A percentile compares a stretch with the other conserved stretches of the same genome.
Evolutionary conservation across 2,797 vertebrate genomes (phyloP).

Genomic region (Anomalospiza imberbis): DNA sequence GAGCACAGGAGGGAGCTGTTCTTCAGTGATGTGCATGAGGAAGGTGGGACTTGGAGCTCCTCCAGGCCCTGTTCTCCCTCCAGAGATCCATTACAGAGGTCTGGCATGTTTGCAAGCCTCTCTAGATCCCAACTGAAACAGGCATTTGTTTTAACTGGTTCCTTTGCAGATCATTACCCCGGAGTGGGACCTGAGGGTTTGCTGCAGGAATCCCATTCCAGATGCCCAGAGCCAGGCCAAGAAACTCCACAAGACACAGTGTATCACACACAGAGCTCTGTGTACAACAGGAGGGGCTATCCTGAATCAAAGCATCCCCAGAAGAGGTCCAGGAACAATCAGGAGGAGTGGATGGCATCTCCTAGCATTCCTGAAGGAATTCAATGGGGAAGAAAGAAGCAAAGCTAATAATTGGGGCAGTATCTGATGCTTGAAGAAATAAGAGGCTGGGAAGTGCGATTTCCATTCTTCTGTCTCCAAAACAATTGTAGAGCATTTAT

Average conservation of each 20-base stretch:
- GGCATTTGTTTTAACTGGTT: slow-evolving; percentile 52
- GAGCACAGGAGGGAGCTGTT: slow-evolving; percentile 15
- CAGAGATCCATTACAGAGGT: slow-evolving; percentile 48
- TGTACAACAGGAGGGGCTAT: not conserved
- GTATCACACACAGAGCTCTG: not conserved
- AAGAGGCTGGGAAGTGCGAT: not conserved
- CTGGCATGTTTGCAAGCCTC: slow-evolving; percentile 52
- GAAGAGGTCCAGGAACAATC: not conserved
- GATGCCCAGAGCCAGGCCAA: not conserved
- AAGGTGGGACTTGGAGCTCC: slow-evolving; percentile 53
- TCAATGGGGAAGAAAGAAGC: not conserved
- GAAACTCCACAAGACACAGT: not conserved
- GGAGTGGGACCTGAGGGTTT: not conserved
- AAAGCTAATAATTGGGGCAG: not conserved
- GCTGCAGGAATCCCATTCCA: not conserved
- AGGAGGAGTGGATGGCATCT: not conserved
- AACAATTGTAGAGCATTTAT: not conserved
- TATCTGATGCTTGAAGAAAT: not conserved
- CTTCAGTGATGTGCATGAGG: slow-evolving; percentile 3
- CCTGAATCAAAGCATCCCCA: not conserved
- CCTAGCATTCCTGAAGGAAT: not conserved
- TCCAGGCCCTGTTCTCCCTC: slow-evolving; percentile 52
- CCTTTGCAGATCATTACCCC: slow-evolving; percentile 11
- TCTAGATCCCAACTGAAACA: slow-evolving; percentile 37
- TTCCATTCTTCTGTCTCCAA: not conserved